These are phyloP conservation scores for Blennius ocellaris DNA, from an alignment of 2,113 vertebrate species.

Conservation along the genomic window DNA sequence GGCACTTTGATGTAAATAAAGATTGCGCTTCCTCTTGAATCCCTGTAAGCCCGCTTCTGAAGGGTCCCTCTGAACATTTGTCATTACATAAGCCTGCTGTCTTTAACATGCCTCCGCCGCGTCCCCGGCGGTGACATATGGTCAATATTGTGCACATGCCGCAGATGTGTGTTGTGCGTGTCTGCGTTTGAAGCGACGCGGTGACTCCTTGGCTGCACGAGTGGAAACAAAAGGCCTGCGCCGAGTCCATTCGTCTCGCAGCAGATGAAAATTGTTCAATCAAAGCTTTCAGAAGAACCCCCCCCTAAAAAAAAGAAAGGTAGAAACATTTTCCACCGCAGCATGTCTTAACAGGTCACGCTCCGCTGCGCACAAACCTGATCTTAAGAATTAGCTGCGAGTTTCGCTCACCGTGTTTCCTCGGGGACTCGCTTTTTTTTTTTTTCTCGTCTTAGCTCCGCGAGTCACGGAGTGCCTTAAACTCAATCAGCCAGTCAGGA, in stretches of 20 bases:
- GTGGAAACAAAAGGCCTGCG: slow-evolving; percentile 28
- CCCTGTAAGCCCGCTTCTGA: slow-evolving; percentile 72
- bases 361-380: slow-evolving; percentile 75
- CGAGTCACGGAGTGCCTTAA: slow-evolving; percentile 42
- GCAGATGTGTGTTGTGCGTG: slow-evolving; percentile 36
- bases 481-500: slow-evolving; percentile 72
- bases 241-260: slow-evolving; percentile 46
- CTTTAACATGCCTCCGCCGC: slow-evolving; percentile 48
- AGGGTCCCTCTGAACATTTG: slow-evolving; percentile 59
- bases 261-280: slow-evolving; percentile 72
- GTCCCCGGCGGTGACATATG: slow-evolving; percentile 39
- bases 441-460: slow-evolving; percentile 37
- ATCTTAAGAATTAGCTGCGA: slow-evolving; percentile 66
- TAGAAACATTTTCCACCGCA: slow-evolving; percentile 59
- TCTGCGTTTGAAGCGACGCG: slow-evolving; percentile 3
- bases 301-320: slow-evolving; percentile 41
- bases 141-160: slow-evolving; percentile 34
- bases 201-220: slow-evolving; percentile 18
- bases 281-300: slow-evolving; percentile 63
- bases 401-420: slow-evolving; percentile 74
- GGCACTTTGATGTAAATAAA: slow-evolving; percentile 80
- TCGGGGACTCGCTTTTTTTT: slow-evolving; percentile 64
- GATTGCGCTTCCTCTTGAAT: slow-evolving; percentile 64
- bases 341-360: slow-evolving; percentile 73
- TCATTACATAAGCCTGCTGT: slow-evolving; percentile 65